Percentiles rank a stretch among this genome's conserved stretches.
Evolutionary conservation across 2,888 invertebrate genomes (phyloP).

Genomic region (Stenurella melanura): DNA sequence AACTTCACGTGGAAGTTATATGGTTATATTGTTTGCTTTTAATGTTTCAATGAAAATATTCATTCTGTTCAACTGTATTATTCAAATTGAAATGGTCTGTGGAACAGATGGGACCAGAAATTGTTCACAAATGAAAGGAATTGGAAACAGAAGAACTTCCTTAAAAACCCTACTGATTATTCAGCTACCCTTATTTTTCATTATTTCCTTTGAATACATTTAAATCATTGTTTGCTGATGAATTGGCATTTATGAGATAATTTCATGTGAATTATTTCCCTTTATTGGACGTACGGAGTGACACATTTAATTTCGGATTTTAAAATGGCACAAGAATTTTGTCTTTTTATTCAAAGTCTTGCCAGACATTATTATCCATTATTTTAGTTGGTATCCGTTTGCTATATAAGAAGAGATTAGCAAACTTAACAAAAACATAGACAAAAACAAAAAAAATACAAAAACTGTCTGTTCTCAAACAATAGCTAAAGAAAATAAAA

Average conservation of each 20-base stretch:
- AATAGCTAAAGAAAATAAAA: too few species aligned
- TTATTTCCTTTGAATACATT: constrained; percentile 8
- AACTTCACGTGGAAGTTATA: not conserved
- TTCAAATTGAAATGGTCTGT: constrained; percentile 2
- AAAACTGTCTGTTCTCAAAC: too few species aligned
- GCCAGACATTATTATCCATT: too few species aligned
- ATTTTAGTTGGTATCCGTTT: too few species aligned
- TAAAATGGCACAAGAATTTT: too few species aligned
- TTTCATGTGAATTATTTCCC: not conserved
- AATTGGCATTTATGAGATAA: constrained; percentile 8
- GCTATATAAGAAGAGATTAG: too few species aligned
- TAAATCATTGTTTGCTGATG: constrained; percentile 1
- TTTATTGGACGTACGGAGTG: not conserved
- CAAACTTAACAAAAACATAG: too few species aligned
- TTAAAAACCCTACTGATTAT: not conserved
- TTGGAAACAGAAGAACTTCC: constrained; percentile 8
- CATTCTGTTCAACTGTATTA: constrained; percentile 19
- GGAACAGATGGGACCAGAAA: constrained; percentile 18
- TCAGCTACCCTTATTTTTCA: constrained; percentile 11
- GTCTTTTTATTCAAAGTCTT: too few species aligned
- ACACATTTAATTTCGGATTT: too few species aligned
- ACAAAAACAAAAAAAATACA: too few species aligned
- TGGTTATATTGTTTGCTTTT: constrained; percentile 16
- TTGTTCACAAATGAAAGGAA: constrained; percentile 15
- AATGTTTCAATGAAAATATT: constrained; percentile 9